phyloP scores from a whole-genome alignment of 1,140 invertebrate genomes.

The Zaprionus kolodkinae region DNA sequence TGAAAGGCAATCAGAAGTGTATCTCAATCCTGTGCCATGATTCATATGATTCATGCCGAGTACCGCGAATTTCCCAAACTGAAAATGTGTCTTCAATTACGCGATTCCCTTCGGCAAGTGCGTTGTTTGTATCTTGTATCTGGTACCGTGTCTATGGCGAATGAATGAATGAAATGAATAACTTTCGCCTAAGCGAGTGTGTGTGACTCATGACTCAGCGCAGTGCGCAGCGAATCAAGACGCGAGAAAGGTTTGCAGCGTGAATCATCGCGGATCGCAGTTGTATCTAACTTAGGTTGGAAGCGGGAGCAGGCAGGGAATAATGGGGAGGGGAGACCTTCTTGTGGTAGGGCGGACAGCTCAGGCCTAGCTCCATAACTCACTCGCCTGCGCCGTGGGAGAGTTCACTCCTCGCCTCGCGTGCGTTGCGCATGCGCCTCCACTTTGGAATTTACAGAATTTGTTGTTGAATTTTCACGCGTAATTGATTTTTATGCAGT shows the following conservation, averaged over 20 bases:
- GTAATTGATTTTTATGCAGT: conserved; percentile 78
- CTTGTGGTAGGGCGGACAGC: not conserved
- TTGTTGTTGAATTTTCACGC: conserved; percentile 66
- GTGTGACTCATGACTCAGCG: conserved; percentile 53
- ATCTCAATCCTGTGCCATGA: conserved; percentile 15
- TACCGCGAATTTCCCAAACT: not conserved
- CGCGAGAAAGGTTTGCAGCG: conserved; percentile 22
- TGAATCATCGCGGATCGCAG: not conserved
- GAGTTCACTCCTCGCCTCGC: not conserved
- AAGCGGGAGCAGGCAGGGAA: not conserved
- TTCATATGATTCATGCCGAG: conserved; percentile 31
- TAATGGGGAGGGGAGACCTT: not conserved
- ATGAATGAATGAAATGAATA: conserved; percentile 7
- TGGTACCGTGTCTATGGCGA: conserved; percentile 12
- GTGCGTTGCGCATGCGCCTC: conserved; percentile 44
- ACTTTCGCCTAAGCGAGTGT: conserved; percentile 50
- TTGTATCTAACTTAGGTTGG: not conserved
- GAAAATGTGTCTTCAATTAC: conserved; percentile 46
- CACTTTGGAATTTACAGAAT: conserved; percentile 18
- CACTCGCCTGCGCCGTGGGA: conserved; percentile 9
- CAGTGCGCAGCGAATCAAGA: conserved; percentile 32
- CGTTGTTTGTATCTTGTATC: conserved; percentile 23
- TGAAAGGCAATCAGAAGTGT: not conserved
- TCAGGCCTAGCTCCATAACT: conserved; percentile 4
- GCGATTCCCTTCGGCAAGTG: conserved; percentile 7